Base-by-base conservation (phyloP, 2,888 invertebrate genomes). In the Zele albiditarsus region DNA sequence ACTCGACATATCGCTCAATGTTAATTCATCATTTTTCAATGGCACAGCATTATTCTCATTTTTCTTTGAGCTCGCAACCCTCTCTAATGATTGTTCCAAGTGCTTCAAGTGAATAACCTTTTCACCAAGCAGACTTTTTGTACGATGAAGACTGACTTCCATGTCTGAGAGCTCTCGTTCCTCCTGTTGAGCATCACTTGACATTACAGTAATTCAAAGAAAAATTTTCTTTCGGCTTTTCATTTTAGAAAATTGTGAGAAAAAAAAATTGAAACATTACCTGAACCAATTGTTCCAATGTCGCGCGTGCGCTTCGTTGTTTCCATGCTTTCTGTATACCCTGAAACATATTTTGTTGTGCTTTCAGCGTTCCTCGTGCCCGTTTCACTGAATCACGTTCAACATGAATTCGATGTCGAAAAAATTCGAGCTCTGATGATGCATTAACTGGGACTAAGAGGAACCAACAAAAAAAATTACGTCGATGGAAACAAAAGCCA, bases 321-420 rank as follows among this genome's bases (percentile, higher is more conserved):
- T 91, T 91, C 81, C 88, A 88, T 78, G 90, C 93, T 74, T 91
- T 92, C 89, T 92, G 94, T 71, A 91, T 91, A 81, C 94, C 93
- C 28, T 93, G 91, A 71, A 95, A 92, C 65, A 93, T 92, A 58
- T 92, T 93, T 73, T 93, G 91, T 75, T 95, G 93, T 1, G 93
- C 92, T 57, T 93, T 91, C 76, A 96, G 87, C 68, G 93, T 94
- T 77, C 95, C 95, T 80, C 95, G 93, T n/a, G 95, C 95, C 2
- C 95, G 91, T n/a, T 95, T 91, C 87, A 96, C 95, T 25, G 95
- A 95, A 84, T 96, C 96, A 6, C 95, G 90, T 85, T 96, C 96
- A 57, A 96, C 91, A 80, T 95, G 92, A 67, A 96, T 95, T 70
- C 96, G 93, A 85, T 96, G 95, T 65, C 95, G 92, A 83, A 96